Conservation (phyloP, 2,888 invertebrate species). For the Busseola fusca region DNA sequence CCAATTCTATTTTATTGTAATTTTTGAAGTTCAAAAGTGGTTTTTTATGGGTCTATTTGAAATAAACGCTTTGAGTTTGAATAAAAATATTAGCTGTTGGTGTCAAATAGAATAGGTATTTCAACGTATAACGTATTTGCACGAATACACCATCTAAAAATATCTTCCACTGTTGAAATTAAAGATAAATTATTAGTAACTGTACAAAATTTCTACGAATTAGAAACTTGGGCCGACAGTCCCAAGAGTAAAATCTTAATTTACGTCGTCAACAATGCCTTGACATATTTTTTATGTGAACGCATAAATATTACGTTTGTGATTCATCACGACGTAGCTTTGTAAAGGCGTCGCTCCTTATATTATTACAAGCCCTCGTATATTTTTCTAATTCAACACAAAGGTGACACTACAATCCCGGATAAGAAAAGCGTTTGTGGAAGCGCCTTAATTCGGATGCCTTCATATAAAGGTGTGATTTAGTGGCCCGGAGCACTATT, state of each 20-base stretch:
- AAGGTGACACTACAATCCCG: conserved; percentile 58
- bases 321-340: conserved; percentile 49
- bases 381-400: conserved; percentile 63
- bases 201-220: conserved; percentile 25
- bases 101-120: background rate
- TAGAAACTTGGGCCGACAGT: conserved; percentile 8
- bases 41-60: no score
- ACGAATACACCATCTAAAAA: background rate
- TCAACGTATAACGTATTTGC: no score
- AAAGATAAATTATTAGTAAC: background rate
- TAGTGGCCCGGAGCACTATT: conserved; percentile 70
- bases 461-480: conserved; percentile 74
- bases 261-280: conserved; percentile 28
- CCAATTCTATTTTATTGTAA: background rate
- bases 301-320: conserved; percentile 33
- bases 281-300: conserved; percentile 44
- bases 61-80: background rate
- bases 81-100: background rate
- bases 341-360: conserved; percentile 38
- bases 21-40: no score
- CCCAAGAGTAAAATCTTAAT: conserved; percentile 36
- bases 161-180: background rate
- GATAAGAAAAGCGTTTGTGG: conserved; percentile 55
- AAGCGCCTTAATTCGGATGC: conserved; percentile 64
- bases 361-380: conserved; percentile 48